These are phyloP conservation scores for Pseudorhiza aurosa DNA, from an alignment of 30 jellyfish, hydroid and myxozoan genomes.

Conservation along the genomic window DNA sequence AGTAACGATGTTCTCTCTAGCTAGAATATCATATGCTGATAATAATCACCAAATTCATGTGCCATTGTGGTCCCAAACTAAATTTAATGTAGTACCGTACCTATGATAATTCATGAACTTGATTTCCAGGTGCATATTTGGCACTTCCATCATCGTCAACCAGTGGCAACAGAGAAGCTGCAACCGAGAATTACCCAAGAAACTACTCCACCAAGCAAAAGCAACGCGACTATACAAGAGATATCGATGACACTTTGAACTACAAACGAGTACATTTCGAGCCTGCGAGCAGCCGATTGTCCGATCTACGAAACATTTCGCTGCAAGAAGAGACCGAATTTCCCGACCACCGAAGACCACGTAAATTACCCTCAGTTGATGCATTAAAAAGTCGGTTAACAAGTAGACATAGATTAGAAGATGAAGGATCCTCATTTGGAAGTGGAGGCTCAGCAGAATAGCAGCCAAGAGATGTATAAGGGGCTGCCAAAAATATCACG, in stretches of 20 bases:
- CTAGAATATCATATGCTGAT: too few species aligned
- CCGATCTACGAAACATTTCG: conserved; percentile 17
- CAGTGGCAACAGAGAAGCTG: conserved; percentile 30
- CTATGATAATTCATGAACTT: too few species aligned
- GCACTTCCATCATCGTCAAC: conserved; percentile 72
- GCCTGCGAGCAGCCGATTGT: conserved; percentile 39
- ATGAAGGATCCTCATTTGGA: conserved; percentile 96
- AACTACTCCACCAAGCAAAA: conserved; percentile 9
- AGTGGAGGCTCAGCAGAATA: conserved; percentile 88
- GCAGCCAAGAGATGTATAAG: too few species aligned
- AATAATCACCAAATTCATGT: too few species aligned
- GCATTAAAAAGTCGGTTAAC: conserved; percentile 73
- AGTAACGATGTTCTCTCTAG: too few species aligned
- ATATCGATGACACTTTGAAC: background rate
- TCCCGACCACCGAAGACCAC: conserved; percentile 71
- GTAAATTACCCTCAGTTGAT: conserved; percentile 92
- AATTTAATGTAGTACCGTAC: too few species aligned
- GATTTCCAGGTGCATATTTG: conserved; percentile 85
- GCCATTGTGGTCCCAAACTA: too few species aligned
- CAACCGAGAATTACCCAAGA: conserved; percentile 3
- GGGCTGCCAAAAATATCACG: too few species aligned
- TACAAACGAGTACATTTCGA: conserved; percentile 62
- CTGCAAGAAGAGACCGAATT: conserved; percentile 7
- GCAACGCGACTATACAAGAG: conserved; percentile 9
- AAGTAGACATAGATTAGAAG: conserved; percentile 84